Evolutionary conservation across 2,888 invertebrate genomes (phyloP).

Genomic region (Hypomecis atomaria): DNA sequence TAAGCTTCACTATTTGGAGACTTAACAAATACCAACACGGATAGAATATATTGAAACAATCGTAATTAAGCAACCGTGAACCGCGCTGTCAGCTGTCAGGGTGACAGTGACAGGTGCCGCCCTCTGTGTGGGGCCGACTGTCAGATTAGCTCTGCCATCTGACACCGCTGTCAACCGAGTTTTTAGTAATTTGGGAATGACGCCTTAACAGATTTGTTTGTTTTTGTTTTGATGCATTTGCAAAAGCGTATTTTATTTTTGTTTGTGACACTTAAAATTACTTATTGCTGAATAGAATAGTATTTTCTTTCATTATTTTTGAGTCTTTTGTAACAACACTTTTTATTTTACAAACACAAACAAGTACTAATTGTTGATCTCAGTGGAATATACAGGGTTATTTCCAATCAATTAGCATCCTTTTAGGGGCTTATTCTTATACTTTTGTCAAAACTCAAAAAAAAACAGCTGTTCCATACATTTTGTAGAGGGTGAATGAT

Average conservation of each 20-base stretch:
- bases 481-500: too few species aligned
- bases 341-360: too few species aligned
- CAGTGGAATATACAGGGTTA: neutral
- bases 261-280: neutral
- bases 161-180: slow-evolving; percentile 64
- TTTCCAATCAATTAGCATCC: too few species aligned
- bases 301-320: too few species aligned
- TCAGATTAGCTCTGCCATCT: slow-evolving; percentile 65
- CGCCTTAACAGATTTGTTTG: slow-evolving; percentile 52
- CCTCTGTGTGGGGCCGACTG: slow-evolving; percentile 65
- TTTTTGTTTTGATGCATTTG: slow-evolving; percentile 26
- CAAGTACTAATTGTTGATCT: too few species aligned
- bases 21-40: slow-evolving; percentile 41
- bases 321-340: too few species aligned
- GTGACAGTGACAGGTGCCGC: slow-evolving; percentile 48
- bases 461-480: too few species aligned
- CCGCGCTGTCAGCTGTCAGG: slow-evolving; percentile 37
- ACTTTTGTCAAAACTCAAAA: neutral
- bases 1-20: slow-evolving; percentile 26
- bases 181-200: slow-evolving; percentile 63
- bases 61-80: slow-evolving; percentile 54
- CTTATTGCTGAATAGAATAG: too few species aligned
- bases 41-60: slow-evolving; percentile 52
- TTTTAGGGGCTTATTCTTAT: too few species aligned
- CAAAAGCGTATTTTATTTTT: slow-evolving; percentile 6